A percentile compares a stretch with the other conserved stretches of the same genome.
phyloP scores from a whole-genome alignment of 1,140 invertebrate species.

The Drosophila pruinosa region DNA sequence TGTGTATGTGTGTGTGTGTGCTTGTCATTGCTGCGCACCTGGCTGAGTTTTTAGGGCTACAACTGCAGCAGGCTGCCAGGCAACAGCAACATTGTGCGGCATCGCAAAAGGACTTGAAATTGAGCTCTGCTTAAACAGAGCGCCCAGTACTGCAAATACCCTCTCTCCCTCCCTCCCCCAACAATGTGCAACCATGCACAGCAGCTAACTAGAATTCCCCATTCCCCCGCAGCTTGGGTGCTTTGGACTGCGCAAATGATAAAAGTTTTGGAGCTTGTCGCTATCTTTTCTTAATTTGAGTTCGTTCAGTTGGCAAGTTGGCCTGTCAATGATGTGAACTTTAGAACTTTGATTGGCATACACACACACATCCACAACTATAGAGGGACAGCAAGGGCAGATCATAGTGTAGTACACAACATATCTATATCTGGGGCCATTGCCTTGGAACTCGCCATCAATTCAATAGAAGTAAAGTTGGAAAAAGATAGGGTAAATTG shows the following conservation, averaged over 20 bases:
- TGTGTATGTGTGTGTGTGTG: constrained; percentile 3
- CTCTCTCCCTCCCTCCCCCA: not conserved
- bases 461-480: no score
- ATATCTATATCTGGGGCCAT: not conserved
- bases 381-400: not conserved
- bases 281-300: constrained; percentile 76
- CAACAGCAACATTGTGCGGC: not conserved
- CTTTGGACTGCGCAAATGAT: constrained; percentile 67
- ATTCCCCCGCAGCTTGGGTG: not conserved
- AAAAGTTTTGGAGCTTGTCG: constrained; percentile 61
- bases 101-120: not conserved
- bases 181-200: constrained; percentile 7
- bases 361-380: constrained; percentile 6
- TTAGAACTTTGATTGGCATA: constrained; percentile 75
- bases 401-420: not conserved
- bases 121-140: not conserved
- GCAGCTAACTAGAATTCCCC: constrained; percentile 3
- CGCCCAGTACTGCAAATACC: not conserved
- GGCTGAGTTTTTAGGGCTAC: constrained; percentile 3
- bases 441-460: not conserved
- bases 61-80: constrained; percentile 12
- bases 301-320: constrained; percentile 50
- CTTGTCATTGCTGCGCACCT: constrained; percentile 6
- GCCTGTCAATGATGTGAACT: constrained; percentile 73
- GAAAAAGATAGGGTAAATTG: not conserved